A percentile compares a stretch with the other conserved stretches of the same genome.
Evolutionary conservation across 1,140 invertebrate species (phyloP).

Genomic region (Sitodiplosis mosellana): DNA sequence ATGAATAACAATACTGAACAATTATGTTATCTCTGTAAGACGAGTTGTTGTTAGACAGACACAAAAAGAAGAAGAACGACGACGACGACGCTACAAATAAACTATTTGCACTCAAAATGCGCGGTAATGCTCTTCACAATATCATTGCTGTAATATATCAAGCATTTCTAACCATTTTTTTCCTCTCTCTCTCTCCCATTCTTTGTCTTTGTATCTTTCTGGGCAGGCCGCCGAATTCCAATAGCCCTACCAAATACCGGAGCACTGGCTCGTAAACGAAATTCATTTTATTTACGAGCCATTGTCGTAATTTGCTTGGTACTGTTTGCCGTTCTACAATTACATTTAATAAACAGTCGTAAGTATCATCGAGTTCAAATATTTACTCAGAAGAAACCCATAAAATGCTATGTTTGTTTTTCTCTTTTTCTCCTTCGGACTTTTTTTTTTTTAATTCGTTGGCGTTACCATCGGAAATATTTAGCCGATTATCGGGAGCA

Average conservation of each 20-base stretch:
- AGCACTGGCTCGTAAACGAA: constrained; percentile 19
- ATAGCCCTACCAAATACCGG: constrained; percentile 23
- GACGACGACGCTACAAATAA: too few species aligned
- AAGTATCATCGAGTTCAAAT: constrained; percentile 7
- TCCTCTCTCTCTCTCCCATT: neutral
- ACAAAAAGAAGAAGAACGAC: too few species aligned
- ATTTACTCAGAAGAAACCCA: constrained; percentile 6
- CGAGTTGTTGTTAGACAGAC: too few species aligned
- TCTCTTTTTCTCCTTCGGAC: neutral
- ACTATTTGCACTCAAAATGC: too few species aligned
- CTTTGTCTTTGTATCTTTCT: too few species aligned
- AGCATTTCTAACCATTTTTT: too few species aligned
- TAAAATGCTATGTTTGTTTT: constrained; percentile 2
- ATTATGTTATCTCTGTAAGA: too few species aligned
- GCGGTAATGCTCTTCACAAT: too few species aligned
- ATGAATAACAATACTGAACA: too few species aligned
- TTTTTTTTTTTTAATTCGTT: neutral
- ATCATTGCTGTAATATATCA: too few species aligned
- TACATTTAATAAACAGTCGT: constrained; percentile 42
- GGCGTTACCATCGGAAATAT: neutral
- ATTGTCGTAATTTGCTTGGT: constrained; percentile 40
- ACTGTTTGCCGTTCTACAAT: constrained; percentile 47
- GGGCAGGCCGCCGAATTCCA: constrained; percentile 16
- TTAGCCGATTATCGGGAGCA: constrained; percentile 14
- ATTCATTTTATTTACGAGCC: constrained; percentile 34